Conservation (phyloP, 2,113 vertebrate genomes). For the Corvus moneduloides region DNA sequence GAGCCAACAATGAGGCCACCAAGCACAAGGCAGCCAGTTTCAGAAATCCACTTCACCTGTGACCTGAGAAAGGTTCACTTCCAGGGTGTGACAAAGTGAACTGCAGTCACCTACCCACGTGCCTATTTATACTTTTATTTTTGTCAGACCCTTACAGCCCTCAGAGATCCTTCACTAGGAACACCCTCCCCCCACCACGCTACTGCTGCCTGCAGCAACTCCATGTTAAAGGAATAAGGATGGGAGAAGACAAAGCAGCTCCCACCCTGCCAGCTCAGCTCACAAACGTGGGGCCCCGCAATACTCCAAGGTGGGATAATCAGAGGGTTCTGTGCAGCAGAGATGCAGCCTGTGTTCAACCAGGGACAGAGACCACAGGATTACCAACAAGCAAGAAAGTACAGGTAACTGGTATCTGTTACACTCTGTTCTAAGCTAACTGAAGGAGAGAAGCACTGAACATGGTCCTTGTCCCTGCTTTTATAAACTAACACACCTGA, state of each 20-base stretch:
- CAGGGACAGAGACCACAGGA: background rate
- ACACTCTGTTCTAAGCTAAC: too few species aligned
- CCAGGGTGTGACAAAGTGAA: background rate
- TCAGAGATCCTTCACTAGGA: background rate
- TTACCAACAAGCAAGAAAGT: background rate
- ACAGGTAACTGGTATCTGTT: background rate
- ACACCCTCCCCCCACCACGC: fast-evolving
- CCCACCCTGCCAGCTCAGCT: background rate
- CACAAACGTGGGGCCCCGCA: too few species aligned
- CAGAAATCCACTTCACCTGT: background rate
- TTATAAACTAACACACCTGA: background rate
- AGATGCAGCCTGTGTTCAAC: background rate
- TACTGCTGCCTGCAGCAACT: background rate
- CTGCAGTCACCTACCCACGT: background rate
- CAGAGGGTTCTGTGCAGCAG: background rate
- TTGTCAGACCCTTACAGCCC: background rate
- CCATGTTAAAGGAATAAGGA: background rate
- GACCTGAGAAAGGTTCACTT: background rate
- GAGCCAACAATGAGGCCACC: background rate
- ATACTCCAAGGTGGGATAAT: background rate
- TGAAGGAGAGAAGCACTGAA: background rate
- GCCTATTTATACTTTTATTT: background rate
- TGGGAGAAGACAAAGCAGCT: background rate
- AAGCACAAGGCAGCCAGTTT: background rate
- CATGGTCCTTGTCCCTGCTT: background rate